phyloP scores from a whole-genome alignment of 1,140 invertebrate genomes.

The Zaprionus nigranus region DNA sequence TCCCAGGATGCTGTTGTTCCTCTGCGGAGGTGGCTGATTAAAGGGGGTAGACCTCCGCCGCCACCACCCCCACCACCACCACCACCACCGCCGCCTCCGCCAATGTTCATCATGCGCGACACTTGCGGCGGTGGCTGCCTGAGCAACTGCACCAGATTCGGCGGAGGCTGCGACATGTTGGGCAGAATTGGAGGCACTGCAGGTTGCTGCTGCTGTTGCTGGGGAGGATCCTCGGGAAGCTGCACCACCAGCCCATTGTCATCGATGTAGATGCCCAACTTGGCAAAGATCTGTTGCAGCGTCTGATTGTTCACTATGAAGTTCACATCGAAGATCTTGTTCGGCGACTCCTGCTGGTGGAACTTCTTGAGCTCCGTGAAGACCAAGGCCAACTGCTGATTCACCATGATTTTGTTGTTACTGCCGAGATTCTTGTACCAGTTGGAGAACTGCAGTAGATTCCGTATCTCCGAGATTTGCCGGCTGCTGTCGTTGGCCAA shows the following conservation, averaged over 20 bases:
- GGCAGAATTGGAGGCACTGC: constrained; percentile 40
- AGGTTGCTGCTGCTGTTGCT: constrained; percentile 1
- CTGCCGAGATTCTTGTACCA: constrained; percentile 89
- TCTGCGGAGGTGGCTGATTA: constrained; percentile 62
- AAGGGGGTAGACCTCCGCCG: constrained; percentile 66
- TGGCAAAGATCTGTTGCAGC: constrained; percentile 86
- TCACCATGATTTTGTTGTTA: constrained; percentile 88
- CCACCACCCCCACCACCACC: constrained; percentile 34
- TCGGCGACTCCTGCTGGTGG: constrained; percentile 85
- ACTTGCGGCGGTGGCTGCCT: constrained; percentile 71
- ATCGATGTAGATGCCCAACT: constrained; percentile 85
- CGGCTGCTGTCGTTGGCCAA: constrained; percentile 42
- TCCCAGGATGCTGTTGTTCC: constrained; percentile 52
- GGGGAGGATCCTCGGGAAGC: constrained; percentile 74
- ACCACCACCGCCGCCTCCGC: too few species aligned
- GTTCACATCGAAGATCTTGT: constrained; percentile 86
- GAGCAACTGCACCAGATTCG: constrained; percentile 66
- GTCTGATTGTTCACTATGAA: constrained; percentile 85
- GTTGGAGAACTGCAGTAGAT: constrained; percentile 87
- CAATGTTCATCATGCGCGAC: constrained; percentile 48
- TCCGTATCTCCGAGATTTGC: constrained; percentile 86
- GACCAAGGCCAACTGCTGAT: constrained; percentile 87
- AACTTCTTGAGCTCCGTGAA: constrained; percentile 86
- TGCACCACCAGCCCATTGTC: constrained; percentile 86
- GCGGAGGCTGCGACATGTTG: constrained; percentile 65